Evolutionary conservation across 2,888 invertebrate species (phyloP).

Genomic region (Unio pictorum): DNA sequence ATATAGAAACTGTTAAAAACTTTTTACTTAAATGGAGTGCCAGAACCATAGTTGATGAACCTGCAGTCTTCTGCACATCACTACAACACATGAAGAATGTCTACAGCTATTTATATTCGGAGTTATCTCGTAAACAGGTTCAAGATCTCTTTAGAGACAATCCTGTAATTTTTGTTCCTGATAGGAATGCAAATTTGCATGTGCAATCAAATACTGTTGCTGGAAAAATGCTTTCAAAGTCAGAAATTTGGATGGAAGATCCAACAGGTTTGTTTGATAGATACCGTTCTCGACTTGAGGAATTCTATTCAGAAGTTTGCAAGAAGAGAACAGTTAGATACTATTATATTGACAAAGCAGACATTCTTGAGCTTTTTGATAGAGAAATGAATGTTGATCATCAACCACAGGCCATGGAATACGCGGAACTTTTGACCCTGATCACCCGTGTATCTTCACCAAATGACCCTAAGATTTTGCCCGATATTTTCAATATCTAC

Average conservation of each 20-base stretch:
- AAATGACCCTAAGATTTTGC: no score
- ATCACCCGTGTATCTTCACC: no score
- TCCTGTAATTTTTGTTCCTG: slow-evolving; percentile 62
- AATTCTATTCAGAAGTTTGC: no score
- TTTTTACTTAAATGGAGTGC: slow-evolving; percentile 55
- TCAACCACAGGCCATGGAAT: no score
- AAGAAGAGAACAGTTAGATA: no score
- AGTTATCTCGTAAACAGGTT: slow-evolving; percentile 49
- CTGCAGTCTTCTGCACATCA: slow-evolving; percentile 51
- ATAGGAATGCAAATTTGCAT: not conserved
- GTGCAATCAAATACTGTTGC: slow-evolving; percentile 10
- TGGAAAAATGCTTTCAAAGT: slow-evolving; percentile 50
- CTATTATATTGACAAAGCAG: no score
- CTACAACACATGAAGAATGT: slow-evolving; percentile 57
- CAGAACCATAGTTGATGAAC: slow-evolving; percentile 31
- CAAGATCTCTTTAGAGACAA: slow-evolving; percentile 55
- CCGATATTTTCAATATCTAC: no score
- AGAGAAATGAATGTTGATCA: no score
- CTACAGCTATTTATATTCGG: slow-evolving; percentile 54
- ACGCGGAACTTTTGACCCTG: no score
- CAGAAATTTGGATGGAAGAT: slow-evolving; percentile 66
- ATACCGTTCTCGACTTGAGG: slow-evolving; percentile 30
- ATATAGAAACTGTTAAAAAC: slow-evolving; percentile 42
- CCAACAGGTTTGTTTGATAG: slow-evolving; percentile 59
- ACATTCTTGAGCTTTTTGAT: no score